These are phyloP conservation scores for Ophiodon elongatus DNA, from an alignment of 2,113 vertebrate genomes.

Conservation along the genomic window DNA sequence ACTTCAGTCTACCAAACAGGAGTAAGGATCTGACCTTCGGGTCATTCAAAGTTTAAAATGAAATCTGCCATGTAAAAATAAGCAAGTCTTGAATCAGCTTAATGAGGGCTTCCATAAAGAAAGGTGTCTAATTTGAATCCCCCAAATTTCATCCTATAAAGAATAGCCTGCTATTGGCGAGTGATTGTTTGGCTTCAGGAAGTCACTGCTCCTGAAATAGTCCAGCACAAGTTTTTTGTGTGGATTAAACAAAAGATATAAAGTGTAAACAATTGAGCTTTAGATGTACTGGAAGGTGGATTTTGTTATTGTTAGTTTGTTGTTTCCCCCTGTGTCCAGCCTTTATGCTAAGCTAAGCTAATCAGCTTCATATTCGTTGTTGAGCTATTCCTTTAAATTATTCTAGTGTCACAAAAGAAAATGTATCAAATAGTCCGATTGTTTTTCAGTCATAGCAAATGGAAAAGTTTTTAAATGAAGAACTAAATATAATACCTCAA, in stretches of 20 bases:
- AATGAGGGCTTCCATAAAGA: background rate
- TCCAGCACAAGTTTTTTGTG: background rate
- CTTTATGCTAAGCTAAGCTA: background rate
- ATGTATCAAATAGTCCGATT: background rate
- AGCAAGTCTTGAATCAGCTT: background rate
- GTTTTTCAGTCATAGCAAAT: background rate
- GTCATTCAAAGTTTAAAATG: background rate
- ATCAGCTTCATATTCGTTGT: background rate
- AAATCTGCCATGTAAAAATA: background rate
- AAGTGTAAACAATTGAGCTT: background rate
- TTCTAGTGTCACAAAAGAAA: background rate
- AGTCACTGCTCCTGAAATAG: background rate
- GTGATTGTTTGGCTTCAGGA: background rate
- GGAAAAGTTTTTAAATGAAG: background rate
- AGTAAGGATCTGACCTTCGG: conserved; percentile 83
- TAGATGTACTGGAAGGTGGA: background rate
- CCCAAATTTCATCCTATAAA: background rate
- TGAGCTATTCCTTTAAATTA: background rate
- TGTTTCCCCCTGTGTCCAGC: background rate
- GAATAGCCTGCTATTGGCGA: background rate
- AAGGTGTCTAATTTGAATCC: background rate
- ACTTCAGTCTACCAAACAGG: conserved; percentile 87
- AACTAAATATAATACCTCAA: background rate
- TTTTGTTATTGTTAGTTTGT: background rate
- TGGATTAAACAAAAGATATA: background rate